phyloP scores from a whole-genome alignment of 2,888 invertebrate genomes.

The Hydriomena furcata region DNA sequence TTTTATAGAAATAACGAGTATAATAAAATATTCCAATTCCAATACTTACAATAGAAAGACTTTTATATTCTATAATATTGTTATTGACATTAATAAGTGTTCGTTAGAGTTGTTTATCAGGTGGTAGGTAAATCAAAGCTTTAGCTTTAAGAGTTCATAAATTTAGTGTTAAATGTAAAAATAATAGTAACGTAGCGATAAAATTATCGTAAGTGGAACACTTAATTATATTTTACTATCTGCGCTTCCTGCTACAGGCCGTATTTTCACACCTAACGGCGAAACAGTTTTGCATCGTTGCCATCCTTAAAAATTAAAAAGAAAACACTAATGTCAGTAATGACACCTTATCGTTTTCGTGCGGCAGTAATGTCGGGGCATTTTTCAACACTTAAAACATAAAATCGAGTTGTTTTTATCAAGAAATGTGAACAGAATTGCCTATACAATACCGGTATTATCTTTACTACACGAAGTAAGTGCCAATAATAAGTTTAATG shows the following conservation, averaged over 20 bases:
- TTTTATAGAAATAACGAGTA: conserved; percentile 9
- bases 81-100: conserved; percentile 29
- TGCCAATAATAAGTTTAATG: conserved; percentile 77
- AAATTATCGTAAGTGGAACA: conserved; percentile 52
- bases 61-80: too few species aligned
- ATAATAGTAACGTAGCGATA: conserved; percentile 45
- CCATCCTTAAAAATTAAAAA: conserved; percentile 57
- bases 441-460: conserved; percentile 73
- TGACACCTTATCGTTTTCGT: conserved; percentile 60
- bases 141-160: conserved; percentile 25
- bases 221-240: conserved; percentile 62
- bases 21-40: too few species aligned
- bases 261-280: conserved; percentile 51
- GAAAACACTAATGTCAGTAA: conserved; percentile 43
- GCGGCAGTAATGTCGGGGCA: conserved; percentile 56
- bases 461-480: conserved; percentile 72
- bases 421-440: conserved; percentile 69
- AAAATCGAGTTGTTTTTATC: conserved; percentile 72
- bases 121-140: conserved; percentile 1
- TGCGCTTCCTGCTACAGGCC: conserved; percentile 47
- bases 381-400: conserved; percentile 72
- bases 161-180: conserved; percentile 44
- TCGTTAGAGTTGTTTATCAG: conserved; percentile 5
- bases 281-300: conserved; percentile 48
- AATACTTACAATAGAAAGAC: too few species aligned